Base-by-base conservation (phyloP, 2,797 vertebrate genomes). In the Orestias chungarensis region DNA sequence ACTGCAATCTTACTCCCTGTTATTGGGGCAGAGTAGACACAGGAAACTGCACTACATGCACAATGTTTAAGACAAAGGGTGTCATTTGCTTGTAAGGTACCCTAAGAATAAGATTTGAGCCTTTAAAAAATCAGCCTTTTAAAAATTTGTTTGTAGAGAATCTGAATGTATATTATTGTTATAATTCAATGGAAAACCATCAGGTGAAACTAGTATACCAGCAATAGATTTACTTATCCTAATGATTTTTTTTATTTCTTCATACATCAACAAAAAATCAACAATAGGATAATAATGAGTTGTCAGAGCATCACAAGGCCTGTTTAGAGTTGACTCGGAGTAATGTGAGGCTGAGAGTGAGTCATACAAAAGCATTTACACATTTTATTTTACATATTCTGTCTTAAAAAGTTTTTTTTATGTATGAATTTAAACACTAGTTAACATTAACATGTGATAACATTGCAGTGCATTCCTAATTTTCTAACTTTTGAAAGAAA, bases 401-500 rank as follows among this genome's bases (percentile, higher is more conserved):
- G 49, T 1, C 20, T 10, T 31, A 33, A 27, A 57, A n/a, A 52
- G 14, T 38, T 38, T 4, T 38, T 38, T 38, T 38, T 38, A 38
- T 38, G 9, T 38, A 38, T 38, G 9, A 4, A 38, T 38, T 4
- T 38, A 38, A 4, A 38, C 9, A n/a, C n/a, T n/a, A n/a, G n/a
- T n/a, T n/a, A n/a, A n/a, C n/a, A n/a, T n/a, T n/a, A n/a, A n/a
- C n/a, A n/a, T n/a, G n/a, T n/a, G 59, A 71, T 77, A 74, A 67
- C n/a, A 38, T 47, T 55, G 66, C 77, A 25, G 50, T 57, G 68
- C 79, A 44, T 65, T 18, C 50, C 72, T 66, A 25, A 66, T 80
- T 80, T 73, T 55, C 64, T 57, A 61, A 82, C 68, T 81, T 83
- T 76, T 50, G 12, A 3, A 85, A n/a, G n/a, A n/a, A n/a, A n/a